Evolutionary conservation across 2,113 vertebrate species (phyloP), one percentile per base, ranked within the genome.

Genomic region (Seriola aureovittata): DNA sequence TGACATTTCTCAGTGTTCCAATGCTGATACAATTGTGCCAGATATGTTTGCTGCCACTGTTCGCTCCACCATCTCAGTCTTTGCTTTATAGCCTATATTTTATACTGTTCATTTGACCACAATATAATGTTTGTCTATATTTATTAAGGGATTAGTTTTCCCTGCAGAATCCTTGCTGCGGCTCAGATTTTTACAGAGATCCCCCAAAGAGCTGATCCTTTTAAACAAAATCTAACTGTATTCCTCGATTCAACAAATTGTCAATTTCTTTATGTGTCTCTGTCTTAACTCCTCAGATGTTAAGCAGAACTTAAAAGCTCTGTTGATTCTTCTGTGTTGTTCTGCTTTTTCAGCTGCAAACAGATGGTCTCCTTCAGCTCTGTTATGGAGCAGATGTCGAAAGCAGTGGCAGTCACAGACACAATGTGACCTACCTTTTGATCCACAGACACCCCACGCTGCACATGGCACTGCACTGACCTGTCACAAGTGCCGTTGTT

Each of bases 351-450:
- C 48, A 70, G 71, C 76, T 81, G 52, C 55, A 71, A 78, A 86
- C 89, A 91, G 89, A 91, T 91, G 91, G 89, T 72, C 85, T 86
- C 83, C 85, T 91, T 84, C 86, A 74, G 90, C 83, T 55, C 72
- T 36, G 75, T 87, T 86, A 81, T 59, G 71, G 65, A 90, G 81
- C 91, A 91, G 91, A 91, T 92, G 88, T 81, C 71, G 13, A 81
- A 78, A 91, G 80, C 83, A 72, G 87, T 70, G 29, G 80, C 72
- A 88, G 71, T 75, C 81, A 78, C 70, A 81, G 70, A 82, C 71
- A 84, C 81, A 88, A 89, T 88, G 85, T 90, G 89, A 92, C 89
- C 88, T 86, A 84, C 68, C 91, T 90, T 91, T 89, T 91, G 85
- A 91, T 90, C 75, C 76, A 46, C 88, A 85, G 78, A 88, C 75